Percentiles rank a stretch among this genome's conserved stretches.
These are phyloP conservation scores for Tridacna gigas DNA, from an alignment of 2,888 invertebrate genomes.

Conservation along the genomic window DNA sequence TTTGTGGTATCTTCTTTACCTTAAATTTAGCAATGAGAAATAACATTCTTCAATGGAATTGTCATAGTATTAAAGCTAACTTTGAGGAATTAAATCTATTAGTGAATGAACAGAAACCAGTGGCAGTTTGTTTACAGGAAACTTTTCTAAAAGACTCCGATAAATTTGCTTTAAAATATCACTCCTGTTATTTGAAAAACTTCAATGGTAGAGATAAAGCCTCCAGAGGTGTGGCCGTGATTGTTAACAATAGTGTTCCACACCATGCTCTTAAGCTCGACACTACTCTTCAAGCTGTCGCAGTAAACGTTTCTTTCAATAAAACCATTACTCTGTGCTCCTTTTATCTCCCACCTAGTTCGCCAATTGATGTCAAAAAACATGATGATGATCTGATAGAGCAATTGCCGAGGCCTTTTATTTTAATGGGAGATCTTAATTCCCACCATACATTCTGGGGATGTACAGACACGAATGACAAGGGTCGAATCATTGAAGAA, in stretches of 20 bases:
- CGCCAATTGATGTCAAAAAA: background rate
- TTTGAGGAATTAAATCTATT: background rate
- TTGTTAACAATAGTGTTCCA: background rate
- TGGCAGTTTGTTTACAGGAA: constrained; percentile 5
- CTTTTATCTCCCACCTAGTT: constrained; percentile 2
- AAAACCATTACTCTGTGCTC: background rate
- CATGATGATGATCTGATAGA: background rate
- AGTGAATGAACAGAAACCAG: background rate
- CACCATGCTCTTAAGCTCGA: background rate
- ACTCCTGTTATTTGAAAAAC: constrained; percentile 1
- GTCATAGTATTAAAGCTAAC: background rate
- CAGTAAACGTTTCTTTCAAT: background rate
- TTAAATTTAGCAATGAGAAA: background rate
- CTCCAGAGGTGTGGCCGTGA: background rate
- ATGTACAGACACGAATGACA: background rate
- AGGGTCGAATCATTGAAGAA: background rate
- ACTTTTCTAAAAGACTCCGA: background rate
- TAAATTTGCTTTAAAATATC: background rate
- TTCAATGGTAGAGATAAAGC: background rate
- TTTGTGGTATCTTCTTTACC: background rate
- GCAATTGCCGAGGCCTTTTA: background rate
- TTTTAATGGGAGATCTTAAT: constrained; percentile 7
- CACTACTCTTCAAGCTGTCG: background rate
- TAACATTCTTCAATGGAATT: background rate
- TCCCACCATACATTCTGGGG: background rate